Conservation (phyloP, 2,797 vertebrate species). For the Kryptopterus vitreolus region DNA sequence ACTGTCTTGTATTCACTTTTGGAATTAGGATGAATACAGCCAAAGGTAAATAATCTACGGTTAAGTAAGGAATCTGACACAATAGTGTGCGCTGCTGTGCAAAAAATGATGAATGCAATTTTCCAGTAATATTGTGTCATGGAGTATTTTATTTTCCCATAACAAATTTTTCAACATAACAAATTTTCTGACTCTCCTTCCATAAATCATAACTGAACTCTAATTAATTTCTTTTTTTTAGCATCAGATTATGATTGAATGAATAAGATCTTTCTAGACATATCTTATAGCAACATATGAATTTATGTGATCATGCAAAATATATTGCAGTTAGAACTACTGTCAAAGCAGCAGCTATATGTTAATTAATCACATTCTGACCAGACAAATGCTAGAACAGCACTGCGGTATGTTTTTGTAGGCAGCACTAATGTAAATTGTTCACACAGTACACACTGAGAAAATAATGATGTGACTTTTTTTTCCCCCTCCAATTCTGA, state of each 20-base stretch:
- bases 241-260: not conserved
- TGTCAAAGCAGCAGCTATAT: not conserved
- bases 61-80: not conserved
- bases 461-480: not conserved
- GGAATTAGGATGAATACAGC: slow-evolving; percentile 2
- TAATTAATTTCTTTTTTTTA: not conserved
- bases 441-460: not conserved
- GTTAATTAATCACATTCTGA: not conserved
- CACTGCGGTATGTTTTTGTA: not conserved
- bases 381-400: not conserved
- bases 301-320: not conserved
- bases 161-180: not conserved
- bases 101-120: slow-evolving; percentile 13
- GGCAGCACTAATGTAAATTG: not conserved
- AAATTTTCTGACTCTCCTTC: not conserved
- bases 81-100: too few species aligned
- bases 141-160: not conserved
- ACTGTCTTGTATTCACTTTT: not conserved
- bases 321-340: not conserved
- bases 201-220: not conserved
- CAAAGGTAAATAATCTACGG: not conserved
- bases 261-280: not conserved
- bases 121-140: not conserved
- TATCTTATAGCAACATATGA: not conserved
- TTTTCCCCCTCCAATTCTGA: not conserved